Evolutionary conservation across 2,113 vertebrate genomes (phyloP).

Genomic region (Plecotus auritus): DNA sequence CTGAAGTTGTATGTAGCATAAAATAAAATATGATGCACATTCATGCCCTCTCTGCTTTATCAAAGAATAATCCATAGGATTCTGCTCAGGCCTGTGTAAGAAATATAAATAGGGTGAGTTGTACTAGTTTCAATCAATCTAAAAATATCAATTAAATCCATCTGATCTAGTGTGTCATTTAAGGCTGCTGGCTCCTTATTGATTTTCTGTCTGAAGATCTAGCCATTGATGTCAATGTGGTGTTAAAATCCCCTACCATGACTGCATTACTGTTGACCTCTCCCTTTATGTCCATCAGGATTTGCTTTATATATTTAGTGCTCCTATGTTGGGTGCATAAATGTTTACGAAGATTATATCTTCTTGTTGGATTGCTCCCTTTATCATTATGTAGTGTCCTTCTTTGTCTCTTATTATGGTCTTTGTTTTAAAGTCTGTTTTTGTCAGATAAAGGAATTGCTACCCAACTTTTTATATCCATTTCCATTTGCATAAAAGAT

Average conservation of each 20-base stretch:
- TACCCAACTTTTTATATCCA: neutral
- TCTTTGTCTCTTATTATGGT: neutral
- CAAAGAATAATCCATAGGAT: neutral
- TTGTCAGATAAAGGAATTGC: neutral
- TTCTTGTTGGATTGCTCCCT: neutral
- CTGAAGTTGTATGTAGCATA: neutral
- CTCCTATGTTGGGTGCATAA: neutral
- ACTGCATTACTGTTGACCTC: neutral
- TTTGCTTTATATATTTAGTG: neutral
- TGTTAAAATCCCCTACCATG: neutral
- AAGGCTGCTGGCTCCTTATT: neutral
- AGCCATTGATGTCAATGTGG: neutral
- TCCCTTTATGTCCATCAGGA: neutral
- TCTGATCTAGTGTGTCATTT: neutral
- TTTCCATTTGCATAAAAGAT: neutral
- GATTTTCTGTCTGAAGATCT: neutral
- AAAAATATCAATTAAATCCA: neutral
- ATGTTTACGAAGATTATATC: neutral
- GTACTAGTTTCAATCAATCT: neutral
- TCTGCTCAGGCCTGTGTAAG: neutral
- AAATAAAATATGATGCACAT: neutral
- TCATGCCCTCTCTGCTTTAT: neutral
- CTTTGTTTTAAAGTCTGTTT: neutral
- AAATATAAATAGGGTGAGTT: neutral
- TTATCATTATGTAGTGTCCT: neutral